phyloP scores from a whole-genome alignment of 2,888 invertebrate species.

The Noctua fimbriata region DNA sequence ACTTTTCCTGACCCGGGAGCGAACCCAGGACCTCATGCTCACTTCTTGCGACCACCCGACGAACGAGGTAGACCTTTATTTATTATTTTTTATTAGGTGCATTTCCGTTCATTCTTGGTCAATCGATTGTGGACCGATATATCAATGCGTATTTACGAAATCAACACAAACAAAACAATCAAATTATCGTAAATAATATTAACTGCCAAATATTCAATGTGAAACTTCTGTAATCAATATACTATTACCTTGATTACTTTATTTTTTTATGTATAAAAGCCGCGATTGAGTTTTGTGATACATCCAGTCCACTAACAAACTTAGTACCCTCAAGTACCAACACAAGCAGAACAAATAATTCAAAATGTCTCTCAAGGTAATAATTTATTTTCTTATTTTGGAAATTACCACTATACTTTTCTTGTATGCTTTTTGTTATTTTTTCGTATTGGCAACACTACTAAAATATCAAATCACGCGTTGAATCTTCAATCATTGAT shows the following conservation, averaged over 20 bases:
- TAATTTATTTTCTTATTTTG: background rate
- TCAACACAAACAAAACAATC: constrained; percentile 37
- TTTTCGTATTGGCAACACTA: background rate
- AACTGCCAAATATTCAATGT: constrained; percentile 44
- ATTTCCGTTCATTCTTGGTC: constrained; percentile 15
- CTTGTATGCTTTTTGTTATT: background rate
- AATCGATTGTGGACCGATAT: background rate
- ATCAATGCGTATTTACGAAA: constrained; percentile 24
- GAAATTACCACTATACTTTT: background rate
- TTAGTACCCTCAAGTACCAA: constrained; percentile 2
- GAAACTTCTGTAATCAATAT: constrained; percentile 33
- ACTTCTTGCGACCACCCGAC: background rate
- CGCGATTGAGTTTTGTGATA: background rate
- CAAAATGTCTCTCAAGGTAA: constrained; percentile 29
- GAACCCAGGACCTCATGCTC: background rate
- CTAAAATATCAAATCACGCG: background rate
- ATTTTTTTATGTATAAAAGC: constrained; percentile 23
- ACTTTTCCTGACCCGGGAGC: background rate
- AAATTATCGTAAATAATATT: constrained; percentile 53
- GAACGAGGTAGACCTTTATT: background rate
- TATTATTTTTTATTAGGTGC: background rate
- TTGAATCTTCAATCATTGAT: background rate
- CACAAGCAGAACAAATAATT: background rate
- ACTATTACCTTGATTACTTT: constrained; percentile 31
- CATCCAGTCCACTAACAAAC: constrained; percentile 30